Evolutionary conservation across 2,797 vertebrate genomes (phyloP).

Genomic region (Enteromius thamalakanensis): DNA sequence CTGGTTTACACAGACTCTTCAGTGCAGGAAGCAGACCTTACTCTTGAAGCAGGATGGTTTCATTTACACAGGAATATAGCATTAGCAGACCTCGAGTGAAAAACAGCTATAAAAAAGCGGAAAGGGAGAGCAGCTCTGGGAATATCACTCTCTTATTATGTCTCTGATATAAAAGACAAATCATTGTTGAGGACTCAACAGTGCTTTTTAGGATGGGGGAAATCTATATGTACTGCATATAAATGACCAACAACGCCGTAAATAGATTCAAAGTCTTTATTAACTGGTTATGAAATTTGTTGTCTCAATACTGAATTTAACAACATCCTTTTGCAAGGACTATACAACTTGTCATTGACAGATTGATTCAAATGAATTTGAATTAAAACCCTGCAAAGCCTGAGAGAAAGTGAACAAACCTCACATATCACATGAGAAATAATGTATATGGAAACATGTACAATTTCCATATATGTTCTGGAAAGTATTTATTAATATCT

Average conservation of each 20-base stretch:
- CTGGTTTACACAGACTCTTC: conserved; percentile 17
- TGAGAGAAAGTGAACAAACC: neutral
- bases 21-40: conserved; percentile 18
- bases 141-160: conserved; percentile 28
- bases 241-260: neutral
- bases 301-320: neutral
- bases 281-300: neutral
- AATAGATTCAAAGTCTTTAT: neutral
- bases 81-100: conserved; percentile 30
- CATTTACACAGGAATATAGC: conserved; percentile 38
- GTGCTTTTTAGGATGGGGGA: neutral
- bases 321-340: neutral
- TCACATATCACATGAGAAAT: neutral
- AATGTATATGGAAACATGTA: neutral
- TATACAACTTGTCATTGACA: neutral
- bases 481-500: neutral
- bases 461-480: neutral
- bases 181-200: neutral
- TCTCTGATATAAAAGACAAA: conserved; percentile 18
- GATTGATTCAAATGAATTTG: neutral
- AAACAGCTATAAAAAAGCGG: neutral
- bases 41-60: conserved; percentile 8
- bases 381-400: neutral
- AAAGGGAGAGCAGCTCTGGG: conserved; percentile 29
- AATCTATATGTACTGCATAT: neutral